Conservation (phyloP, 2,888 invertebrate genomes). For the Minunthozetes semirufus region DNA sequence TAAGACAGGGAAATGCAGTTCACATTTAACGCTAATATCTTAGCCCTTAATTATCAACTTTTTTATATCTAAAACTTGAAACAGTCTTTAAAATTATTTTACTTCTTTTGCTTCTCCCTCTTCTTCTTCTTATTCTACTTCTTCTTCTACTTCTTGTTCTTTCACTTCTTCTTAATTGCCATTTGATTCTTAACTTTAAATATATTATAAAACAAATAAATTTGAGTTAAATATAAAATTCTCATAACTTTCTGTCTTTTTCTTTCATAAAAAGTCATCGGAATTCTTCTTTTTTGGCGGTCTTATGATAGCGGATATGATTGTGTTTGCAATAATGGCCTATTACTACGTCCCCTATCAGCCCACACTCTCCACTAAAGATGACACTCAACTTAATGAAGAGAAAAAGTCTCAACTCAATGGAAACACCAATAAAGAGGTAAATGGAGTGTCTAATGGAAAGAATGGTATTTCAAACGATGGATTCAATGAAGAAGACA, state of each 20-base stretch:
- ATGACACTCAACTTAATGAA: not conserved
- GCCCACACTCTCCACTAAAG: not conserved
- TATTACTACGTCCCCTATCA: conserved; percentile 58
- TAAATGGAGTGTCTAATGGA: not conserved
- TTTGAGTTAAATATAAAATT: not conserved
- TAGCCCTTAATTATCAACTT: conserved; percentile 27
- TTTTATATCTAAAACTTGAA: conserved; percentile 13
- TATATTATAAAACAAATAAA: not conserved
- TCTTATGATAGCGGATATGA: conserved; percentile 74
- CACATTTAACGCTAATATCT: conserved; percentile 20
- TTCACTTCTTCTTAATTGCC: not conserved
- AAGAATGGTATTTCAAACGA: not conserved
- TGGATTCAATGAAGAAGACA: conserved; percentile 8
- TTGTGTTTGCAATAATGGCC: conserved; percentile 72
- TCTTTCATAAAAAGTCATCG: conserved; percentile 54
- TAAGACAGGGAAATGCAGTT: not conserved
- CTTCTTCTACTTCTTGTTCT: not conserved
- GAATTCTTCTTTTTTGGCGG: conserved; percentile 82
- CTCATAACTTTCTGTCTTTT: not conserved
- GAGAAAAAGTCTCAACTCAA: not conserved
- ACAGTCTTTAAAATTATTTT: not conserved
- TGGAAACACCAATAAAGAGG: not conserved
- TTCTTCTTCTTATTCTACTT: not conserved
- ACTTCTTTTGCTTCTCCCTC: not conserved
- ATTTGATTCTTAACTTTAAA: conserved; percentile 17